A percentile compares a stretch with the other conserved stretches of the same genome.
phyloP scores from a whole-genome alignment of 2,888 invertebrate genomes.

The Melipona beecheii region DNA sequence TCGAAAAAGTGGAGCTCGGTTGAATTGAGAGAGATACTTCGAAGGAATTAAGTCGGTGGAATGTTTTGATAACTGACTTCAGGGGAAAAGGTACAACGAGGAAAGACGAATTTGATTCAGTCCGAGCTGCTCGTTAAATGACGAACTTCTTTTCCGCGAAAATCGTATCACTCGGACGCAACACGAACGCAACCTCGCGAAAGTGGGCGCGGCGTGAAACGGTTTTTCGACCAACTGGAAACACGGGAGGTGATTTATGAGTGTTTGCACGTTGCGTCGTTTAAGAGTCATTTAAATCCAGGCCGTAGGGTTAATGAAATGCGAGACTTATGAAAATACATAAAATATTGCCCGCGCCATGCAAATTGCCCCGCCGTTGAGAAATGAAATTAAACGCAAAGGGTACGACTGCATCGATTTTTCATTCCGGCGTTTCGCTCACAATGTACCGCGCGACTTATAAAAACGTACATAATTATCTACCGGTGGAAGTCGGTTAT shows the following conservation, averaged over 20 bases:
- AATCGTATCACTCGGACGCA: not conserved
- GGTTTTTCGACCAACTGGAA: not conserved
- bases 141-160: not conserved
- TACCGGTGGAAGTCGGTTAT: slow-evolving; percentile 23
- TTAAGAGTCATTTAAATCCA: slow-evolving; percentile 18
- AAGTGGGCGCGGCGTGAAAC: slow-evolving; percentile 7
- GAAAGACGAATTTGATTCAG: not conserved
- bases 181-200: not conserved
- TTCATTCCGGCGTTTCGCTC: slow-evolving; percentile 25
- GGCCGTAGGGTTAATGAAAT: slow-evolving; percentile 27
- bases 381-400: slow-evolving; percentile 40
- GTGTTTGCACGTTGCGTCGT: slow-evolving; percentile 22
- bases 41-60: no score
- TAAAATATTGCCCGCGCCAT: slow-evolving; percentile 24
- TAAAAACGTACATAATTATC: slow-evolving; percentile 43
- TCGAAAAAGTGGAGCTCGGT: not conserved
- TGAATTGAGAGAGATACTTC: not conserved
- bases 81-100: no score
- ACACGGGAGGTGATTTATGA: slow-evolving; percentile 26
- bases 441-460: slow-evolving; percentile 15
- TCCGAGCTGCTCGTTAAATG: not conserved
- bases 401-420: slow-evolving; percentile 27
- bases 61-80: no score
- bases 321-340: slow-evolving; percentile 29
- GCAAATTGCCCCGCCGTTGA: slow-evolving; percentile 24